Evolutionary conservation across 2,888 invertebrate species (phyloP).

Genomic region (Meliscaeva auricollis): DNA sequence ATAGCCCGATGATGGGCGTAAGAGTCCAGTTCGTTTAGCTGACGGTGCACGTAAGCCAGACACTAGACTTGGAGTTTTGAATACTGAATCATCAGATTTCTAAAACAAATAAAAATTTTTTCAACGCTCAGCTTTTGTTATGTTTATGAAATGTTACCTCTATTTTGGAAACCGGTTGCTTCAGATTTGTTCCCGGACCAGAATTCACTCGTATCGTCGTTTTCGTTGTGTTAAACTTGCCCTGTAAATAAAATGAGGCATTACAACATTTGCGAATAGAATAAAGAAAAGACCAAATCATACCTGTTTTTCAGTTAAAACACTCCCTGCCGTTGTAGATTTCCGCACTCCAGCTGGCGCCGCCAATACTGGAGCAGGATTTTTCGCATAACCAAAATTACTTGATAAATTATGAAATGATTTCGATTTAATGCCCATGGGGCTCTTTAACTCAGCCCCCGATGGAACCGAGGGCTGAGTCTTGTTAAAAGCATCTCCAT

Average conservation of each 20-base stretch:
- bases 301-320: constrained; percentile 77
- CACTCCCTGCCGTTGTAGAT: constrained; percentile 71
- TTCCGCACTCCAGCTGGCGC: constrained; percentile 76
- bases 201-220: constrained; percentile 66
- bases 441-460: constrained; percentile 80
- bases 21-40: constrained; percentile 80
- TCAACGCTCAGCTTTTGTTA: background rate
- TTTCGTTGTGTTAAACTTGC: constrained; percentile 68
- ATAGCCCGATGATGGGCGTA: constrained; percentile 83
- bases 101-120: constrained; percentile 45
- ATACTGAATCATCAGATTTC: constrained; percentile 79
- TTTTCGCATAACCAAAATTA: constrained; percentile 77
- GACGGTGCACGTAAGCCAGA: constrained; percentile 80
- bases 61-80: constrained; percentile 81
- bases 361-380: constrained; percentile 26
- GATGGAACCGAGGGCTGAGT: constrained; percentile 58
- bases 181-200: constrained; percentile 59
- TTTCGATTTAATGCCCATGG: constrained; percentile 84
- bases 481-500: constrained; percentile 61
- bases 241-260: constrained; percentile 31
- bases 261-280: background rate
- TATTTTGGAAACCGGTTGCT: constrained; percentile 54
- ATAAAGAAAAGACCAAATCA: background rate
- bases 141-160: constrained; percentile 49
- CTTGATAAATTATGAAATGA: constrained; percentile 83